Evolutionary conservation across 2,113 vertebrate species (phyloP).

Genomic region (Potamarius usumacintae): DNA sequence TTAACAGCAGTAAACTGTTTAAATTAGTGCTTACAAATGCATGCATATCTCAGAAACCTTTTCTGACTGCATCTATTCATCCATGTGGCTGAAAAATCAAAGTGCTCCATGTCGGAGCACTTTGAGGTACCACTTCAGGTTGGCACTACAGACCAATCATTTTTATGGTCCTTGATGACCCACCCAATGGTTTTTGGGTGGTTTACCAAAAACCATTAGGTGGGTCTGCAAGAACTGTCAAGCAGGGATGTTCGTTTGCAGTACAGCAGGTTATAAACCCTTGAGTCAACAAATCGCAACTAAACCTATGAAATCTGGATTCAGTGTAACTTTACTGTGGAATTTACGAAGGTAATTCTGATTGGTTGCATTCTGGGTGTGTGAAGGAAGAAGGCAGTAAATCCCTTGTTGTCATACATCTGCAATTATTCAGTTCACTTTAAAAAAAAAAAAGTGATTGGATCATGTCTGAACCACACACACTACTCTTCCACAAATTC

Average conservation of each 20-base stretch:
- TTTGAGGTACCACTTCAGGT: not conserved
- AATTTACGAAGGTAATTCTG: not conserved
- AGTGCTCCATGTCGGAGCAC: not conserved
- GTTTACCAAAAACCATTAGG: not conserved
- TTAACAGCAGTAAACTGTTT: not conserved
- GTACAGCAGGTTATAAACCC: slow-evolving; percentile 1
- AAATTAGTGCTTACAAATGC: not conserved
- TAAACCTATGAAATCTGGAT: slow-evolving; percentile 3
- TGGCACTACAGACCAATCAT: not conserved
- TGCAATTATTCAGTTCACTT: slow-evolving; percentile 23
- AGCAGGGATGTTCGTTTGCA: not conserved
- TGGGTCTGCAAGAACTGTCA: not conserved
- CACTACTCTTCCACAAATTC: slow-evolving; percentile 11
- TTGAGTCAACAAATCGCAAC: slow-evolving; percentile 28
- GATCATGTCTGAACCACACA: slow-evolving; percentile 23
- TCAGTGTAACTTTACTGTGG: slow-evolving; percentile 16
- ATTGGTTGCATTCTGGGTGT: slow-evolving; percentile 20
- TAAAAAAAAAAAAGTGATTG: slow-evolving; percentile 2
- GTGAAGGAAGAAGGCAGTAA: slow-evolving; percentile 25
- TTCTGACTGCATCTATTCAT: not conserved
- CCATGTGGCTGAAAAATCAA: not conserved
- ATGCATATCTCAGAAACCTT: not conserved
- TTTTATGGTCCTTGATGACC: not conserved
- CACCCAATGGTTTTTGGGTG: not conserved
- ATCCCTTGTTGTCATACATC: slow-evolving; percentile 22